Base-by-base conservation (phyloP, 2,888 invertebrate genomes). In the Callosobruchus maculatus region DNA sequence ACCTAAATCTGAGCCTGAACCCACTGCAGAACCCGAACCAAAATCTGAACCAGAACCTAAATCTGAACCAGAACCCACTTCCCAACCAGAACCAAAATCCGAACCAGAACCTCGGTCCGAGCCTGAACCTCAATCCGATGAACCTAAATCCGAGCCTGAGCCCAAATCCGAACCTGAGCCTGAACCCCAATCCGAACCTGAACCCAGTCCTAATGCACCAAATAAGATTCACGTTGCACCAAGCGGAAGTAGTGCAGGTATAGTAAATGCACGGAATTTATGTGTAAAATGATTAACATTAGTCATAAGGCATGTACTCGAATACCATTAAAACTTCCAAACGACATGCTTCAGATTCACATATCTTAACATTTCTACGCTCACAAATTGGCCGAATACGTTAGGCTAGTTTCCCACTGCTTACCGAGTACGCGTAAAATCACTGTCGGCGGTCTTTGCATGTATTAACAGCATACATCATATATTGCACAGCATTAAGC, bases 81-180 rank as follows among this genome's bases (percentile, higher is more conserved):
- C 87, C 1, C 87, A 87, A 74, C 84, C 89, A 0, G 84, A 87
- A 80, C 84, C 87, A 3, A 84, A 85, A 79, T 84, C 87, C 0
- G 85, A 87, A 82, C 85, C 88, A 0, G 84, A 84, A 78, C 82
- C 86, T 79, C 88, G 0, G 78, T 84, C 87, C 0, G 85, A 87
- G 82, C 85, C 88, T 7, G 75, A 89, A 79, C 86, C 90, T 0
- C 87, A 87, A 71, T 82, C 84, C 0, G 88, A 89, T n/a, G n/a
- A n/a, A n/a, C 86, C 90, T 0, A 87, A 87, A 71, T 82, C 84
- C 0, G 88, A 89, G 82, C 88, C 89, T 4, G 87, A 86, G 73
- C 79, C 0, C 86, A 85, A 87, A 0, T 30, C 71, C 5, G 71
- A 84, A 77, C 82, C 87, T 74, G 80, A 87, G 82, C 85, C 88